Evolutionary conservation across 1,140 invertebrate species (phyloP).

Genomic region (Sesamia nonagrioides): DNA sequence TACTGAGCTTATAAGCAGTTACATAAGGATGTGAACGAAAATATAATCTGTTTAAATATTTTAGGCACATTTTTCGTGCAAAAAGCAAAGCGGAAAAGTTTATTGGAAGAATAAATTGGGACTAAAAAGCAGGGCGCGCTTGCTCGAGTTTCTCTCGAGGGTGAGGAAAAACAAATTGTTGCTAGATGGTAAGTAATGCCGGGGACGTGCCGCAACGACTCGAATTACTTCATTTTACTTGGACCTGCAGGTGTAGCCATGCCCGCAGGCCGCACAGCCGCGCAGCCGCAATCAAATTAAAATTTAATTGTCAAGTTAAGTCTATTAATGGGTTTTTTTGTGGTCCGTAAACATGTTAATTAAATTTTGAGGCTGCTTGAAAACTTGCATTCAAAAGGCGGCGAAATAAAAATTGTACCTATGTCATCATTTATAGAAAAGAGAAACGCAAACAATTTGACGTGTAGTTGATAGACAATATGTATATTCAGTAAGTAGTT

Average conservation of each 20-base stretch:
- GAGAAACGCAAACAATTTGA: background rate
- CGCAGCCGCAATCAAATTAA: conserved; percentile 61
- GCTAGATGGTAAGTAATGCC: conserved; percentile 77
- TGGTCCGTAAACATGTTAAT: conserved; percentile 49
- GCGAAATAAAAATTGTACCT: background rate
- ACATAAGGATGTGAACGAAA: conserved; percentile 60
- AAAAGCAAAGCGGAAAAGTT: conserved; percentile 75
- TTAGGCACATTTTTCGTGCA: conserved; percentile 70
- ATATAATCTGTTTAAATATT: conserved; percentile 80
- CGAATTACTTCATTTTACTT: conserved; percentile 77
- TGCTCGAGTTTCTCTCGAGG: conserved; percentile 71
- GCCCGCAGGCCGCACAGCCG: conserved; percentile 48
- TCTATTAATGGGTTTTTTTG: conserved; percentile 59
- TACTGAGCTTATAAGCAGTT: conserved; percentile 58
- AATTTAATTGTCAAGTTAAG: conserved; percentile 64
- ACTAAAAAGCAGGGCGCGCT: conserved; percentile 73
- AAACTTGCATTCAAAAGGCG: conserved; percentile 5
- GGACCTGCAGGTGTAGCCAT: conserved; percentile 64
- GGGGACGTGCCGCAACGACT: conserved; percentile 71
- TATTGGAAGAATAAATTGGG: conserved; percentile 81
- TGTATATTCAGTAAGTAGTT: conserved; percentile 49
- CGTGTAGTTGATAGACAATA: conserved; percentile 23
- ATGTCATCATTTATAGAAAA: background rate
- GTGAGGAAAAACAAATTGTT: conserved; percentile 78
- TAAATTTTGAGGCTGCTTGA: conserved; percentile 37